Base-by-base conservation (phyloP, 64 coral and sea anemone species). In the Platygyra sinensis region DNA sequence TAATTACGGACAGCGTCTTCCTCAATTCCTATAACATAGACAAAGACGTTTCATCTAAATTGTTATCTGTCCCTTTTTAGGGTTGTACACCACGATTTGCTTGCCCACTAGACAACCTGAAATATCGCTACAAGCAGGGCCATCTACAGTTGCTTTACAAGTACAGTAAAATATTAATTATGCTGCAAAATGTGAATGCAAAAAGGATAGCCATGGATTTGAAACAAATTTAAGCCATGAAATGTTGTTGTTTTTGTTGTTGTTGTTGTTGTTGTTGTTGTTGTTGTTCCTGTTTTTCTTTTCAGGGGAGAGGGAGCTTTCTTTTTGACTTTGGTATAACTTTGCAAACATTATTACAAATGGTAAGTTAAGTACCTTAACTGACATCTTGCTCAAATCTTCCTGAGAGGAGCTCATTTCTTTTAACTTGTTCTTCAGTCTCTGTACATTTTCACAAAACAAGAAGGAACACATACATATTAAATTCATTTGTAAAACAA, bases 331-430 rank as follows among this genome's bases (percentile, higher is more conserved):
- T 57, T 16, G 15, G 54, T 16, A 57, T 57, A 57, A 57, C 2
- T 57, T 57, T 57, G 54, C 15, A 15, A 57, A 57, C 54, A 57
- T 12, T 15, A 2, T 13, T 57, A 14, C 54, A 69, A 65, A 22
- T 25, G 10, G 9, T 27, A 69, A 46, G 39, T 46, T 46, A 46
- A 46, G 65, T 76, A 96, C 95, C 95, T 96, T 96, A 62, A 89
- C 82, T 38, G 95, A 67, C 54, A 96, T 69, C 72, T 88, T 93
- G 71, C 91, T 94, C 8, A 96, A 72, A 79, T 96, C 95, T 76
- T 96, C 95, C 79, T 93, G 95, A 32, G 91, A 91, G 14, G 91
- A 78, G 30, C 82, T 96, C 69, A 91, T 86, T 82, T 92, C 95
- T 60, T 90, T 93, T 46, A 96, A 46, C 42, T 90, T 93, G 55